Percentiles rank a stretch among this genome's conserved stretches.
phyloP scores from a whole-genome alignment of 2,888 invertebrate species.

The Cephalotes varians region DNA sequence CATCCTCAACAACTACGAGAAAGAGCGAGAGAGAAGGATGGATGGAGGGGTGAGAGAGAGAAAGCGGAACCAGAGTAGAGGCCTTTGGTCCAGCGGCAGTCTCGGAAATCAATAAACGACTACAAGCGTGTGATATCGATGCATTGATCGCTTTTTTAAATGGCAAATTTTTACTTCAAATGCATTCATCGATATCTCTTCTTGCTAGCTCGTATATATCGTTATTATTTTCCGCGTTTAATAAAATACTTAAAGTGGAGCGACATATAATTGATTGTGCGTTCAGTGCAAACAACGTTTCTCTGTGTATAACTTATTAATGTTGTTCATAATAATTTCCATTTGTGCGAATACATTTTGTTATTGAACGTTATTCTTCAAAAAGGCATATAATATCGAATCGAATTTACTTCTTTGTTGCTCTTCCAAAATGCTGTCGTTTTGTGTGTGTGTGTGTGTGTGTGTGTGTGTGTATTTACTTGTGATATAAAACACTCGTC shows the following conservation, averaged over 20 bases:
- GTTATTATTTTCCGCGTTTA: background rate
- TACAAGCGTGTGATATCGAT: constrained; percentile 67
- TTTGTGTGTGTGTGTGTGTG: no score
- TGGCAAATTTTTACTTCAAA: constrained; percentile 40
- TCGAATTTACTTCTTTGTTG: background rate
- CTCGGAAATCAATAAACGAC: constrained; percentile 78
- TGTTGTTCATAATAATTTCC: constrained; percentile 2
- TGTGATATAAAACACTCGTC: no score
- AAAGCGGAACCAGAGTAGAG: constrained; percentile 55
- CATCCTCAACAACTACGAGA: constrained; percentile 59
- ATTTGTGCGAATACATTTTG: background rate
- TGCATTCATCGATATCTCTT: constrained; percentile 23
- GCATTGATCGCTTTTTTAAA: constrained; percentile 46
- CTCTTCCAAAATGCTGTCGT: background rate
- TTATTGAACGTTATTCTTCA: background rate
- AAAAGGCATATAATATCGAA: background rate
- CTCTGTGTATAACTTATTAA: background rate
- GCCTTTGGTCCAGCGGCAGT: constrained; percentile 73
- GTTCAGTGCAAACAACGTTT: background rate
- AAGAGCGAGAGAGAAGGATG: background rate
- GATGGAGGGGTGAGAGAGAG: background rate
- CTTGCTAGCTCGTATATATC: background rate
- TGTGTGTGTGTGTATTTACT: background rate
- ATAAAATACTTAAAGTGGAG: constrained; percentile 31
- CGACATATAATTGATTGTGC: background rate